Conservation (phyloP, 1,140 invertebrate genomes). For the Formica selysi region DNA sequence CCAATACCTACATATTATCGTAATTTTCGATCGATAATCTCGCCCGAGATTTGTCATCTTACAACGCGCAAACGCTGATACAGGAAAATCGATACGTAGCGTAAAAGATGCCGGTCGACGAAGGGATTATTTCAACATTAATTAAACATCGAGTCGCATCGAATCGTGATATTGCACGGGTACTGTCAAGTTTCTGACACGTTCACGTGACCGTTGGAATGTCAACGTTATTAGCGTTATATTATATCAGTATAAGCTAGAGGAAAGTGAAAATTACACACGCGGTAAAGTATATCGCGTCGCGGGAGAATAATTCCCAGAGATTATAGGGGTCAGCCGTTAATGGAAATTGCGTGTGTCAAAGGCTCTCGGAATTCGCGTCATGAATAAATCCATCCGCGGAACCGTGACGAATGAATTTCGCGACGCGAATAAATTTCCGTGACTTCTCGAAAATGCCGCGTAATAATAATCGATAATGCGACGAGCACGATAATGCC, state of each 20-base stretch:
- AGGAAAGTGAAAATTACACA: conserved; percentile 2
- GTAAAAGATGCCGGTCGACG: background rate
- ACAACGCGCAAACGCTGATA: background rate
- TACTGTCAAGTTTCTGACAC: background rate
- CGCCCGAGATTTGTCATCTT: background rate
- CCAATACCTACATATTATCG: background rate
- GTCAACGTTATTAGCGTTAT: background rate
- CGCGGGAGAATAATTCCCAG: background rate
- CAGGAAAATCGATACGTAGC: background rate
- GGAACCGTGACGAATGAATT: conserved; percentile 2
- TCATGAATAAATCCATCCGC: conserved; percentile 25
- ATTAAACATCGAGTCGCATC: background rate
- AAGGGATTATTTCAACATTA: conserved; percentile 5
- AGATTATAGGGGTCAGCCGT: background rate
- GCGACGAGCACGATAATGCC: background rate
- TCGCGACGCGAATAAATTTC: background rate
- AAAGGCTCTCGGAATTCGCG: background rate
- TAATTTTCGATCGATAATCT: conserved; percentile 7
- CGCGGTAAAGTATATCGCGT: background rate
- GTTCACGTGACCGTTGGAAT: background rate
- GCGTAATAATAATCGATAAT: background rate
- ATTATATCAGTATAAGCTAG: background rate
- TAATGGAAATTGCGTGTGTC: conserved; percentile 19
- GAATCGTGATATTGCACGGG: background rate
- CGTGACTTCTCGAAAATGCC: background rate